Conservation (phyloP, 2,797 vertebrate species). For the Crax fasciolata region DNA sequence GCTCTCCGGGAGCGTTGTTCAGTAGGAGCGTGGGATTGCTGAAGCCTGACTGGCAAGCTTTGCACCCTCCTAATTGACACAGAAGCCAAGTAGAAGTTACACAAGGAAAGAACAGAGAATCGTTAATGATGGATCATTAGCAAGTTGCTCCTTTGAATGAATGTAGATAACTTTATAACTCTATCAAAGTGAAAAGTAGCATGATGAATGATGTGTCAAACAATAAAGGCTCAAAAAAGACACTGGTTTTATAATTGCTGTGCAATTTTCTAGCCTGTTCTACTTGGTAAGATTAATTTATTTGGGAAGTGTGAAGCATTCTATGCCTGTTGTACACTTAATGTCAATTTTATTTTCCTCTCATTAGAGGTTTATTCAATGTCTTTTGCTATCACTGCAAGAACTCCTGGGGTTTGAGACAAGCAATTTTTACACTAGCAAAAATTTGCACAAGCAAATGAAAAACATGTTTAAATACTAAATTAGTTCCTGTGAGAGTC, state of each 20-base stretch:
- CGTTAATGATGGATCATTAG: constrained; percentile 76
- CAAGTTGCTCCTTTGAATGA: constrained; percentile 72
- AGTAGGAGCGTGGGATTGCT: constrained; percentile 73
- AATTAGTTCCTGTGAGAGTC: neutral
- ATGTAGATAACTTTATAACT: constrained; percentile 78
- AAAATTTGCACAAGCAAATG: neutral
- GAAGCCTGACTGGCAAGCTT: constrained; percentile 77
- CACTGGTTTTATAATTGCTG: constrained; percentile 65
- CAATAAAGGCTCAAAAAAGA: constrained; percentile 69
- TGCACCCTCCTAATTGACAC: constrained; percentile 70
- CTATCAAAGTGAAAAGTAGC: constrained; percentile 71
- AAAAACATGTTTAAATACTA: neutral
- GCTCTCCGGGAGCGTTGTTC: constrained; percentile 65
- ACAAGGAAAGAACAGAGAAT: constrained; percentile 74
- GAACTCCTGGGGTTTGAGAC: neutral
- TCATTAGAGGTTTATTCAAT: constrained; percentile 9
- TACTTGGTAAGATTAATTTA: constrained; percentile 72
- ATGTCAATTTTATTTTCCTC: constrained; percentile 18
- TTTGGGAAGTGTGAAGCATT: constrained; percentile 53
- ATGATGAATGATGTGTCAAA: constrained; percentile 69
- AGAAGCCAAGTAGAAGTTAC: constrained; percentile 77
- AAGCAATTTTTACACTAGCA: neutral
- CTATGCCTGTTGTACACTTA: constrained; percentile 30
- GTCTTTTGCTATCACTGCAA: neutral
- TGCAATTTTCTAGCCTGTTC: constrained; percentile 64